Evolutionary conservation across 2,888 invertebrate genomes (phyloP), one percentile per base, ranked within the genome.

Genomic region (Hydropsyche betteni): DNA sequence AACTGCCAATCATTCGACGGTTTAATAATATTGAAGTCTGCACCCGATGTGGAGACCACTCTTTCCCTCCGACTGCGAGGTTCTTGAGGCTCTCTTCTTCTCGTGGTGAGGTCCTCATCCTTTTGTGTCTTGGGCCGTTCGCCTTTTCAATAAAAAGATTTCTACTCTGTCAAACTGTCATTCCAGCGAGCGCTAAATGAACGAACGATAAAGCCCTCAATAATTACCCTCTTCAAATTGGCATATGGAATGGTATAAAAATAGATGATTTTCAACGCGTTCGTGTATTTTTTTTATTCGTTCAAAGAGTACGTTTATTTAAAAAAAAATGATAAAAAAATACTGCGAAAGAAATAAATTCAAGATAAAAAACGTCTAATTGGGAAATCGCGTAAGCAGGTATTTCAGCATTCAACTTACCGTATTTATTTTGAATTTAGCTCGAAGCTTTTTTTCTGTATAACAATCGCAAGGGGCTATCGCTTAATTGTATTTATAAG

Each of bases 1-100:
- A 72, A 72, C 58, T 72, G 72, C 72, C 72, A 72, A 72, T 72
- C 72, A 72, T 72, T 58, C 72, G 16, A 58, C 55, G 72, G 72
- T 72, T 72, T 72, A 72, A 72, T 72, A 72, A 72, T 61, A 61
- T 50, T 44, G 44, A 61, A 72, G 58, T 58, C 72, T 36, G 64
- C 64, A 72, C 34, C 38, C 51, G n/a, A n/a, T 52, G 10, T n/a
- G n/a, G 44, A 61, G 44, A 44, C 24, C 16, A 61, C 5, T 61
- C 69, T 71, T 71, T 71, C 52, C 52, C 16, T 38, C 38, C 71
- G n/a, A 14, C 53, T 33, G 10, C 24, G 3, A 12, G 33, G 24
- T 24, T 24, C 24, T 24, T 24, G 24, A 24, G 24, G 24, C 24
- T 2, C 24, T 24, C 24, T 24, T 24, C 24, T 24, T 24, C 24